Evolutionary conservation across 2,888 invertebrate species (phyloP), one percentile per base, ranked within the genome.

Genomic region (Oasisia sp.): DNA sequence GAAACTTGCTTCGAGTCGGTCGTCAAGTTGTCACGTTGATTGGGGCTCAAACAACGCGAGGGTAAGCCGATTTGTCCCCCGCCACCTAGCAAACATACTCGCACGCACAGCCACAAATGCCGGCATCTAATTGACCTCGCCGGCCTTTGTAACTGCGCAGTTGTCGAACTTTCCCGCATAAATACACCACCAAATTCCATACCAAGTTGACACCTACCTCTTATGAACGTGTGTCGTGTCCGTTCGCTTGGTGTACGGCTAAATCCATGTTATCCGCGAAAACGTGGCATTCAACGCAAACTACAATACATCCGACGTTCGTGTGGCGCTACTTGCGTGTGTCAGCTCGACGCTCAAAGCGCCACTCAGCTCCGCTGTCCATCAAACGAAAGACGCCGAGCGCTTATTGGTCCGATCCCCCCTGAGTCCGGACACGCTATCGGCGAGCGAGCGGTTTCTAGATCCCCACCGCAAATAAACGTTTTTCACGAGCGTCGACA

Each of bases 111-210:
- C 74, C n/a, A 74, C 74, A 19, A 74, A 74, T 27, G 74, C 74
- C 74, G 74, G 74, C 74, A 74, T 74, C 74, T 74, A 74, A 74
- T 74, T 74, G 74, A 74, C 74, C 74, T 74, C 74, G 74, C 50
- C 50, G 50, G 74, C 74, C 27, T 74, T 19, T 7, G 74, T 74
- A 74, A 74, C 19, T 74, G 74, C 74, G 74, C 74, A 74, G 74
- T 74, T 74, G 27, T 2, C 74, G 19, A 74, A 74, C 74, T 74
- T 74, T 74, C 74, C 27, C 74, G n/a, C 14, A 74, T 74, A 74
- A 74, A 74, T 27, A 74, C n/a, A n/a, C 74, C n/a, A 74, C 27
- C 19, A 74, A 27, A 74, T 12, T 27, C 74, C 74, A 74, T 27
- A 1, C 19, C 74, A 74, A 74, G 74, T 74, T 19, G 27, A 74